A percentile compares a stretch with the other conserved stretches of the same genome.
These are phyloP conservation scores for Typhlichthys subterraneus DNA, from an alignment of 2,797 vertebrate species.

Conservation along the genomic window DNA sequence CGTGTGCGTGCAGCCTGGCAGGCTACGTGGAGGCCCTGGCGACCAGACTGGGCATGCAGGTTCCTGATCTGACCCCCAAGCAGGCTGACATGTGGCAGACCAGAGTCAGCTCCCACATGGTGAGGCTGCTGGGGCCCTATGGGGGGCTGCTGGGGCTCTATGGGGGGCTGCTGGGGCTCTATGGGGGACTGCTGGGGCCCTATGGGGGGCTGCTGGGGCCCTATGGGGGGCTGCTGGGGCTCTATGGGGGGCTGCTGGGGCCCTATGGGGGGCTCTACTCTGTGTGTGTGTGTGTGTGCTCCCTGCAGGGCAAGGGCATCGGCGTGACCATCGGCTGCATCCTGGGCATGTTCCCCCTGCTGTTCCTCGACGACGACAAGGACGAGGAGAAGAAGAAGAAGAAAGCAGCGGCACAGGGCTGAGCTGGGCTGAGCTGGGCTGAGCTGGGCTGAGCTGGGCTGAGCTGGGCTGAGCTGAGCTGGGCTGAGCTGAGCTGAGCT, in stretches of 20 bases:
- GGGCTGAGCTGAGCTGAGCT: neutral
- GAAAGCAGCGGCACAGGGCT: constrained; percentile 2
- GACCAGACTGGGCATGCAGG: constrained; percentile 88
- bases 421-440: neutral
- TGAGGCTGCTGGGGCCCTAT: constrained; percentile 64
- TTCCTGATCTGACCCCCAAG: constrained; percentile 90
- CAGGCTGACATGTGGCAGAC: constrained; percentile 98
- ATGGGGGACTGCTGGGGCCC: constrained; percentile 50
- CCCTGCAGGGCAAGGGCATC: constrained; percentile 89
- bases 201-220: constrained; percentile 45
- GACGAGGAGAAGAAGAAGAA: constrained; percentile 81
- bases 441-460: neutral
- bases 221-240: constrained; percentile 44
- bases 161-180: too few species aligned
- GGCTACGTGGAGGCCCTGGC: constrained; percentile 94
- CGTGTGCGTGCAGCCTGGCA: constrained; percentile 81
- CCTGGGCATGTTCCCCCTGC: constrained; percentile 94
- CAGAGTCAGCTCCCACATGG: constrained; percentile 88
- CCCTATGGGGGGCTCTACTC: neutral
- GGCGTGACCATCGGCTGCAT: constrained; percentile 93
- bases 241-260: too few species aligned
- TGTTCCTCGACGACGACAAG: constrained; percentile 86
- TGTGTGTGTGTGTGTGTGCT: neutral
- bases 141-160: constrained; percentile 44
- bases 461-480: constrained; percentile 9